A percentile compares a stretch with the other conserved stretches of the same genome.
Conservation (phyloP, 92 coral and sea anemone genomes). For the Palythoa heliodiscus region DNA sequence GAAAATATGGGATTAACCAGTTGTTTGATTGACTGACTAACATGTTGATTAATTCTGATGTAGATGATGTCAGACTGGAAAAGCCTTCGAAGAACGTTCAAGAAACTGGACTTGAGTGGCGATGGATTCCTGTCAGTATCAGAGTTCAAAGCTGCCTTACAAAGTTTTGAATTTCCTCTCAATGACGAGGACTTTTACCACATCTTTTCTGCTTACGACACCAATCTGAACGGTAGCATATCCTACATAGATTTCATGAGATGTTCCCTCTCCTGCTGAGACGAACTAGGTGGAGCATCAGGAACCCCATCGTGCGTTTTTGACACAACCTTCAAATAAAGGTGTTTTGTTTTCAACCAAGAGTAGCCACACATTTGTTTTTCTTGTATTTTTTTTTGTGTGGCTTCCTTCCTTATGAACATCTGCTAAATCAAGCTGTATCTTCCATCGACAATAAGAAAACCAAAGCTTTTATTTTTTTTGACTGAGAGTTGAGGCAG, state of each 20-base stretch:
- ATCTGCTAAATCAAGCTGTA: no score
- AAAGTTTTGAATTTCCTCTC: slow-evolving; percentile 62
- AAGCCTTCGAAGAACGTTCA: slow-evolving; percentile 72
- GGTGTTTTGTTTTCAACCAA: no score
- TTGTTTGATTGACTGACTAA: neutral
- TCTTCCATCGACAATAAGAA: no score
- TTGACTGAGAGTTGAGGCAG: no score
- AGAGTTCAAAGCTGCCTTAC: slow-evolving; percentile 69
- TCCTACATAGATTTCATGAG: slow-evolving; percentile 83
- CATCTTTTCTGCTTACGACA: slow-evolving; percentile 80
- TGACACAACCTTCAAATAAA: no score
- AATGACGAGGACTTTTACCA: slow-evolving; percentile 84
- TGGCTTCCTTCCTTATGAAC: no score
- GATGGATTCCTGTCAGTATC: slow-evolving; percentile 73
- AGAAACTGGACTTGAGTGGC: slow-evolving; percentile 62
- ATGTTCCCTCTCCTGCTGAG: slow-evolving; percentile 20
- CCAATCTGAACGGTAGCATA: slow-evolving; percentile 72
- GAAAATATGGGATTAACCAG: neutral
- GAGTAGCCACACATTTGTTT: no score
- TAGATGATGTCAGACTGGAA: slow-evolving; percentile 88
- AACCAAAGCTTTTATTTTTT: no score
- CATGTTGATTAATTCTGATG: neutral
- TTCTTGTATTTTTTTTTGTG: no score
- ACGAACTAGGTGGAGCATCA: no score
- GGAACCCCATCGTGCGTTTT: no score